A percentile compares a stretch with the other conserved stretches of the same genome.
These are phyloP conservation scores for Drosophila suboccidentalis DNA, from an alignment of 2,888 invertebrate species.

Conservation along the genomic window DNA sequence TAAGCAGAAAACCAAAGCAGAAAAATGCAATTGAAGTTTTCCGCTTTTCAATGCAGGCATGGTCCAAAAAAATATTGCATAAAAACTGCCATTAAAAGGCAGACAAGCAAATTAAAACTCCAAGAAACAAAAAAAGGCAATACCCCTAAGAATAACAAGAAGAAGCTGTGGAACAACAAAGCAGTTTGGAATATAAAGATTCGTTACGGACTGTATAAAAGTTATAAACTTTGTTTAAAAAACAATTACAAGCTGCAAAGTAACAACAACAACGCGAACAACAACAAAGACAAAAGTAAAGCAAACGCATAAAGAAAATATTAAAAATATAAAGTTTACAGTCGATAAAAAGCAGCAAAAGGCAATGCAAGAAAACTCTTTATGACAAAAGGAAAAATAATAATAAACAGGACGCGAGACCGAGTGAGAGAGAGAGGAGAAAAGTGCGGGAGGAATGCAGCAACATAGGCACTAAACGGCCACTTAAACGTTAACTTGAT, in stretches of 20 bases:
- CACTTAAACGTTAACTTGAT: constrained; percentile 81
- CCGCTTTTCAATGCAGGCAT: constrained; percentile 39
- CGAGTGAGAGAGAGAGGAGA: not conserved
- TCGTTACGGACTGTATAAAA: constrained; percentile 54
- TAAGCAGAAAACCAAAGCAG: constrained; percentile 34
- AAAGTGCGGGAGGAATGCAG: constrained; percentile 22
- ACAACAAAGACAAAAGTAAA: constrained; percentile 16
- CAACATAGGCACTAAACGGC: constrained; percentile 75
- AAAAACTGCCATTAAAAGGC: constrained; percentile 78
- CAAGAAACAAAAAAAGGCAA: constrained; percentile 27
- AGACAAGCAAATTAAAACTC: constrained; percentile 80
- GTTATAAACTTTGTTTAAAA: constrained; percentile 81
- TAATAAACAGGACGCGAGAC: constrained; percentile 58
- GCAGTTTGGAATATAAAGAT: constrained; percentile 21
- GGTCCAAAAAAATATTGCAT: constrained; percentile 56
- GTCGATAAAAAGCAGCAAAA: constrained; percentile 72
- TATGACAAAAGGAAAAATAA: constrained; percentile 73
- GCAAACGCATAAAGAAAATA: constrained; percentile 67
- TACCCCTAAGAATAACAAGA: constrained; percentile 43
- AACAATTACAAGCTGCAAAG: constrained; percentile 72
- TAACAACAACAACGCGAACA: constrained; percentile 37
- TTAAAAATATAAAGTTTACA: constrained; percentile 66
- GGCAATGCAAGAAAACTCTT: constrained; percentile 72
- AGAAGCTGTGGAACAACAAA: constrained; percentile 17
- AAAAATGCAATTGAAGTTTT: constrained; percentile 65